These are phyloP conservation scores for Papilio demoleus DNA, from an alignment of 2,888 invertebrate genomes.

Conservation along the genomic window DNA sequence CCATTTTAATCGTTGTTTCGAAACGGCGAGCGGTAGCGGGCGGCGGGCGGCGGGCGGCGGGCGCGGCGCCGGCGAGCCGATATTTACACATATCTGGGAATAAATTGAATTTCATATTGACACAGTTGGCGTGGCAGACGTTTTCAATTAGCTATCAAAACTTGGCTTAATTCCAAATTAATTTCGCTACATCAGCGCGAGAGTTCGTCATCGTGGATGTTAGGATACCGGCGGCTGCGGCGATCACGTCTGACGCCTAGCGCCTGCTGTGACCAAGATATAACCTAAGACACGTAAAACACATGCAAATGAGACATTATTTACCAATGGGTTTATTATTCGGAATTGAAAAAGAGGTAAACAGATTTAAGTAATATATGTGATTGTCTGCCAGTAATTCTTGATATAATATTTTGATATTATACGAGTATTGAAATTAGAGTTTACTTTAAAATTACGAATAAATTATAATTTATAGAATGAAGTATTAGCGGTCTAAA, in stretches of 20 bases:
- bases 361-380: too few relatives aligned
- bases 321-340: neutral
- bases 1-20: conserved; percentile 34
- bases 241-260: neutral
- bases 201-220: conserved; percentile 21
- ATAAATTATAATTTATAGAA: neutral
- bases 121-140: conserved; percentile 35
- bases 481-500: neutral
- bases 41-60: too few relatives aligned
- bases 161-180: conserved; percentile 38
- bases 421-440: neutral
- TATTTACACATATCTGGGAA: conserved; percentile 38
- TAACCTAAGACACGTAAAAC: neutral
- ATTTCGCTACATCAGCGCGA: conserved; percentile 29
- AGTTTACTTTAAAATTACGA: neutral
- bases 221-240: neutral
- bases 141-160: conserved; percentile 38
- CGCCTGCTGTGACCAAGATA: neutral
- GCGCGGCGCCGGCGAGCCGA: conserved; percentile 16
- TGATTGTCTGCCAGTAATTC: too few relatives aligned
- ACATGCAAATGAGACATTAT: neutral
- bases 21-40: too few relatives aligned
- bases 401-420: too few relatives aligned
- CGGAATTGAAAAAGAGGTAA: too few relatives aligned
- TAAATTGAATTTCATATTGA: conserved; percentile 40